Base-by-base conservation (phyloP, 2,797 vertebrate genomes). In the Petrocephalus schoutedeni region DNA sequence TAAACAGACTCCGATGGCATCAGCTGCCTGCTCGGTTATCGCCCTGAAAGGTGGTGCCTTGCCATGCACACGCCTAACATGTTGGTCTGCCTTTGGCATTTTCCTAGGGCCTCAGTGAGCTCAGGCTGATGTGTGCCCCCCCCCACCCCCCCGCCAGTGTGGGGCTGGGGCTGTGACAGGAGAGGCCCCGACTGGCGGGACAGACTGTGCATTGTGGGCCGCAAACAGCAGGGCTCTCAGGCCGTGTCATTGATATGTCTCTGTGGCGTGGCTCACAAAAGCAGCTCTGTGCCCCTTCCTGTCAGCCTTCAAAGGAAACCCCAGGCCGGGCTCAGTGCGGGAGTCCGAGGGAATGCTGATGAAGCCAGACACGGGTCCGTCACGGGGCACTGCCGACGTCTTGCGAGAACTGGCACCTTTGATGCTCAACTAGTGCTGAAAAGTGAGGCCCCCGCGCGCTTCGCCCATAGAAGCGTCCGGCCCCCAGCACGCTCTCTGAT, bases 181-280 rank as follows among this genome's bases (percentile, higher is more conserved):
- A 45, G 71, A 45, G 71, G 16, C 16, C 36, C 36, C 71, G 36
- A n/a, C 36, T 5, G 0, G 10, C 49, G 16, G 71, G 84, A 88
- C 88, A 88, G 89, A 90, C 32, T 36, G 21, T 71, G 67, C 88
- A 86, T 88, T 85, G 91, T 88, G 87, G 82, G 21, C 85, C 59
- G 45, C 14, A 64, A 86, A 89, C 87, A 88, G 85, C 88, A 64
- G 82, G 3, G 87, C 87, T 23, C 85, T 74, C 87, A 71, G 32
- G 8, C 54, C 3, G 23, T 16, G 56, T 86, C 51, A 86, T 41
- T 86, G 84, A 32, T 58, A 57, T 57, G 84, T 59, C 23, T 58
- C 53, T 56, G 19, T 16, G 56, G 56, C 8, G 3, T 4, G 7
- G 23, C 28, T 36, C 84, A 64, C 61, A 87, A 49, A 21, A 32